Percentiles rank a stretch among this genome's conserved stretches.
Conservation (phyloP, 2,797 vertebrate species). For the Hydrophis major region DNA sequence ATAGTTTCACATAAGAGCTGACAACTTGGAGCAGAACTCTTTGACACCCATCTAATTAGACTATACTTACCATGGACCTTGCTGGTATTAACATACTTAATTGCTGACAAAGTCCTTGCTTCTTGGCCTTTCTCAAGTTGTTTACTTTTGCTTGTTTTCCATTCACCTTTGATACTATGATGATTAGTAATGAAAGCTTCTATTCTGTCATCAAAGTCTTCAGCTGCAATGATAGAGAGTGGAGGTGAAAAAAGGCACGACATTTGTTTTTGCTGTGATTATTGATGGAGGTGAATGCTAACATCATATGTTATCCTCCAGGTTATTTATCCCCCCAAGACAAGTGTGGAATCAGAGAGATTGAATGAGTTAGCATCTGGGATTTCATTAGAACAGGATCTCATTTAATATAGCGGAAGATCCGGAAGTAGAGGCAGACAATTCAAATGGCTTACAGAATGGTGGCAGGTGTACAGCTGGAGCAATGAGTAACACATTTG, state of each 20-base stretch:
- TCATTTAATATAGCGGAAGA: neutral
- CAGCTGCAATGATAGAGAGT: conserved; percentile 43
- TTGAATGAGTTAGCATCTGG: conserved; percentile 43
- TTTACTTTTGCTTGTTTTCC: conserved; percentile 25
- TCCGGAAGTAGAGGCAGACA: neutral
- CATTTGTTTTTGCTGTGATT: conserved; percentile 54
- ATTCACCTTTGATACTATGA: conserved; percentile 39
- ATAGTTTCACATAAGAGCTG: neutral
- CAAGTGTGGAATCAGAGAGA: conserved; percentile 33
- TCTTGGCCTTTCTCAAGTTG: conserved; percentile 26
- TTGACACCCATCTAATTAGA: neutral
- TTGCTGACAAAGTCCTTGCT: conserved; percentile 38
- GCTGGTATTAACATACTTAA: conserved; percentile 48
- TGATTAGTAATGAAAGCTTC: conserved; percentile 21
- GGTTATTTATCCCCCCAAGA: conserved; percentile 34
- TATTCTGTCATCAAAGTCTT: conserved; percentile 42
- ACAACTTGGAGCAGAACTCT: neutral
- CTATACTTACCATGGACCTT: conserved; percentile 28
- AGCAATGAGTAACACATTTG: neutral
- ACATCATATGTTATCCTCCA: conserved; percentile 45
- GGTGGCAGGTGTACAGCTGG: neutral
- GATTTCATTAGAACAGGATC: neutral
- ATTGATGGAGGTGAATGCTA: conserved; percentile 51
- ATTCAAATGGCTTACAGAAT: neutral
- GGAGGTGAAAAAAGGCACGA: conserved; percentile 38